Conservation (phyloP, 1,140 invertebrate genomes). For the Eulimnadia texana region DNA sequence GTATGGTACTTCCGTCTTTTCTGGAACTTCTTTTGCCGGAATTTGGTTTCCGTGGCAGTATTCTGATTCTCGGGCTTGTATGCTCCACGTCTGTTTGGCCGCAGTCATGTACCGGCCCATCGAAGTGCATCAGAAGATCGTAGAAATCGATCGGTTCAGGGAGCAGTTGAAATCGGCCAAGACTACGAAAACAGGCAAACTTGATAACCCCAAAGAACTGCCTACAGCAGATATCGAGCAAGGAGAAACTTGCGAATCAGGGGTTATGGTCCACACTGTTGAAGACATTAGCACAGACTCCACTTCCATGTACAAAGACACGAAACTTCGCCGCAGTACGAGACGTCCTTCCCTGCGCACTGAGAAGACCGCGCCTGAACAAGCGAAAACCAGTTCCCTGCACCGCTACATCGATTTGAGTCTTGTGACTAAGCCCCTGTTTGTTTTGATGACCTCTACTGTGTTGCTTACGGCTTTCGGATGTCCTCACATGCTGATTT, state of each 20-base stretch:
- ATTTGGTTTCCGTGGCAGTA: slow-evolving; percentile 53
- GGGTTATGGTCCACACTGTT: background rate
- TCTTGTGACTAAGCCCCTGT: slow-evolving; percentile 46
- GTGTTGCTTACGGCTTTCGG: slow-evolving; percentile 58
- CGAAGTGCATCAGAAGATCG: slow-evolving; percentile 22
- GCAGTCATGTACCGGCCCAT: slow-evolving; percentile 50
- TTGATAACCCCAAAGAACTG: too few relatives aligned
- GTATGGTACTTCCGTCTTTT: slow-evolving; percentile 52
- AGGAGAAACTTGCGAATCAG: too few relatives aligned
- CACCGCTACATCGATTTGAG: slow-evolving; percentile 43
- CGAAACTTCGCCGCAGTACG: too few relatives aligned
- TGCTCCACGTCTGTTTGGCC: slow-evolving; percentile 57
- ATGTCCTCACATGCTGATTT: slow-evolving; percentile 57
- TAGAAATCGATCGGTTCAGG: too few relatives aligned
- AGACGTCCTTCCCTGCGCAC: too few relatives aligned
- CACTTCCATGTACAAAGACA: too few relatives aligned
- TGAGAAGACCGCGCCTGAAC: too few relatives aligned
- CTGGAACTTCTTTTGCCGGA: slow-evolving; percentile 42
- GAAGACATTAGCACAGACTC: background rate
- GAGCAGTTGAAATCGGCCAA: too few relatives aligned
- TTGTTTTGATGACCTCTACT: slow-evolving; percentile 51
- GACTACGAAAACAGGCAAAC: too few relatives aligned
- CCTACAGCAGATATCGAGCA: too few relatives aligned
- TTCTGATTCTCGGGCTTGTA: slow-evolving; percentile 56
- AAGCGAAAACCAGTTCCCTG: slow-evolving; percentile 17